Percentiles rank a stretch among this genome's conserved stretches.
phyloP scores from a whole-genome alignment of 2,797 vertebrate genomes.

The Rhabdomys pumilio region DNA sequence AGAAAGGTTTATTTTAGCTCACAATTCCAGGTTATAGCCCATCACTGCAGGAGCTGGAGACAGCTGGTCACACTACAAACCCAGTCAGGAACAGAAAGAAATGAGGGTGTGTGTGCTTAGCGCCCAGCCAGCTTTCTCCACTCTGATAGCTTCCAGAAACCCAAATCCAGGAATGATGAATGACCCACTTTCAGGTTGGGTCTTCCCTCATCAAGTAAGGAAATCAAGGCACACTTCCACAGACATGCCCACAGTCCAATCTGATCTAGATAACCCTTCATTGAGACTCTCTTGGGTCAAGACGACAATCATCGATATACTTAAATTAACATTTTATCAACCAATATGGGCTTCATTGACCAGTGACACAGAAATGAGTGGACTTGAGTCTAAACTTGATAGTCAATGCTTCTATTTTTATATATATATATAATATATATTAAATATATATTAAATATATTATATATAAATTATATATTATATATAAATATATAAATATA shows the following conservation, averaged over 20 bases:
- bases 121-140: background rate
- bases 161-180: background rate
- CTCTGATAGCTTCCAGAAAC: background rate
- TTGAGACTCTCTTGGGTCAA: background rate
- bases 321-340: background rate
- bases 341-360: background rate
- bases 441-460: too few species aligned
- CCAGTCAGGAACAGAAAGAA: too few species aligned
- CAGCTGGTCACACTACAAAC: background rate
- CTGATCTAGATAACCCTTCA: background rate
- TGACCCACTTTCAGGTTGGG: background rate
- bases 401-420: background rate
- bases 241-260: background rate
- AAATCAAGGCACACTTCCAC: background rate
- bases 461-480: too few species aligned
- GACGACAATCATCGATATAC: background rate
- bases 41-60: background rate
- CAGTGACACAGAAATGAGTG: background rate
- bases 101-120: background rate
- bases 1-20: background rate
- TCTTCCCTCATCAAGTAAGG: background rate
- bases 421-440: too few species aligned
- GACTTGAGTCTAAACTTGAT: background rate
- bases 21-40: background rate
- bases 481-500: too few species aligned